A percentile compares a stretch with the other conserved stretches of the same genome.
Evolutionary conservation across 2,888 invertebrate genomes (phyloP).

Genomic region (Incurvaria masculella): DNA sequence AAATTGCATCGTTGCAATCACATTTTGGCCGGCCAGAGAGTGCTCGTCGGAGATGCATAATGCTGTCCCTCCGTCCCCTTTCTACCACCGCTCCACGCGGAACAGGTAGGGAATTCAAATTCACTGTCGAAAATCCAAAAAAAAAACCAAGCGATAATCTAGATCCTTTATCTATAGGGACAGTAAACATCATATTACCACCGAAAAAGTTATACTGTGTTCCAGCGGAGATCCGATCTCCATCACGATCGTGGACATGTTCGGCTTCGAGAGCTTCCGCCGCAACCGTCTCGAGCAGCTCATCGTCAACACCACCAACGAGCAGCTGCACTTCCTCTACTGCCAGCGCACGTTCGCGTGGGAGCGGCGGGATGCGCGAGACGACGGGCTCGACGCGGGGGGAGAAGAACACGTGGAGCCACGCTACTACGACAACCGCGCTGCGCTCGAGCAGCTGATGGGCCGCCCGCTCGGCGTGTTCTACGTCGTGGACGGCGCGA

Average conservation of each 20-base stretch:
- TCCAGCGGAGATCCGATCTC: slow-evolving; percentile 80
- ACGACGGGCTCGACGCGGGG: slow-evolving; percentile 63
- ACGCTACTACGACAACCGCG: slow-evolving; percentile 85
- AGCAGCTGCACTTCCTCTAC: slow-evolving; percentile 91
- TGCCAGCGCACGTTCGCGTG: slow-evolving; percentile 89
- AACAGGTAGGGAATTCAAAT: no score
- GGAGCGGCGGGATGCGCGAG: slow-evolving; percentile 89
- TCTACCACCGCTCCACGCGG: no score
- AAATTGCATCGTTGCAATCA: no score
- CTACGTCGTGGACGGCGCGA: slow-evolving; percentile 84
- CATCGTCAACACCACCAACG: slow-evolving; percentile 85
- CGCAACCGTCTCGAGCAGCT: slow-evolving; percentile 85
- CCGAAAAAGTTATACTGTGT: no score
- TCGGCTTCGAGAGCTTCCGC: slow-evolving; percentile 90
- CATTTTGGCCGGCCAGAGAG: no score
- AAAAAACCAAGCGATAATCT: no score
- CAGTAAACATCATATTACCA: no score
- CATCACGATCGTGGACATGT: slow-evolving; percentile 82
- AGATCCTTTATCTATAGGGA: no score
- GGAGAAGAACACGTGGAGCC: slow-evolving; percentile 75
- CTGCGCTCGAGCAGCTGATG: slow-evolving; percentile 83
- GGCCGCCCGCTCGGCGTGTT: slow-evolving; percentile 80
- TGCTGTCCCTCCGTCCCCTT: no score
- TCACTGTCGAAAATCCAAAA: no score
- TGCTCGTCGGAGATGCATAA: no score